These are phyloP conservation scores for Volucella bombylans DNA, from an alignment of 2,888 invertebrate species.

Conservation along the genomic window DNA sequence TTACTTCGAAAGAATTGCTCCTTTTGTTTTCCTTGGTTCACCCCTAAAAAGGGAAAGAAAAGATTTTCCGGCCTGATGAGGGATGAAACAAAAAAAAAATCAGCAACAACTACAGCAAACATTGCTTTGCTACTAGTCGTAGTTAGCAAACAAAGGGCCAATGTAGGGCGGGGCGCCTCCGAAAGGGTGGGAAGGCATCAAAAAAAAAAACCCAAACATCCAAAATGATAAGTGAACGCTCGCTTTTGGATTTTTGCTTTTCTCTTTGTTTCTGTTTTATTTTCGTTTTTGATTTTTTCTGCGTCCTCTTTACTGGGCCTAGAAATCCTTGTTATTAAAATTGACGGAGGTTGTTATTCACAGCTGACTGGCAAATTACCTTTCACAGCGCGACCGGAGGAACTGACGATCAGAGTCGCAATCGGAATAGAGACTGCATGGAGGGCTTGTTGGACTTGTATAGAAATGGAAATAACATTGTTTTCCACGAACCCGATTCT, in stretches of 20 bases:
- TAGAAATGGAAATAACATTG: background rate
- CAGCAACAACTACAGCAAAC: background rate
- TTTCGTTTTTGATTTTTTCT: slow-evolving; percentile 27
- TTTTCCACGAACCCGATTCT: slow-evolving; percentile 4
- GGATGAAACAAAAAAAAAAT: slow-evolving; percentile 41
- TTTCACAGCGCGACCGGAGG: background rate
- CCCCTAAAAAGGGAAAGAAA: slow-evolving; percentile 20
- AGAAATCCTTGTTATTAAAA: slow-evolving; percentile 63
- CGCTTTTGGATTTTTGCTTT: background rate
- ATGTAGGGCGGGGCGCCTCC: no score
- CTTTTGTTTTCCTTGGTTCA: slow-evolving; percentile 42
- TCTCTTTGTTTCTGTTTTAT: no score
- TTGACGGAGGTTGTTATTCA: slow-evolving; percentile 68
- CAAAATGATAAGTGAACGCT: slow-evolving; percentile 57
- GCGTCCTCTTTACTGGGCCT: slow-evolving; percentile 52
- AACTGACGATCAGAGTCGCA: no score
- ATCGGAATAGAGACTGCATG: background rate
- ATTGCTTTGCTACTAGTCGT: slow-evolving; percentile 7
- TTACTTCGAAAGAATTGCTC: slow-evolving; percentile 41
- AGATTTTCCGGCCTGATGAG: slow-evolving; percentile 54
- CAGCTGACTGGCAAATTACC: slow-evolving; percentile 65
- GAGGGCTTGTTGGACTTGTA: background rate
- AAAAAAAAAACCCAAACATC: slow-evolving; percentile 41
- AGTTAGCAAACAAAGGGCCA: slow-evolving; percentile 15
- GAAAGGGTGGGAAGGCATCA: background rate